Evolutionary conservation across 2,797 vertebrate genomes (phyloP).

Genomic region (Xenopus petersii): DNA sequence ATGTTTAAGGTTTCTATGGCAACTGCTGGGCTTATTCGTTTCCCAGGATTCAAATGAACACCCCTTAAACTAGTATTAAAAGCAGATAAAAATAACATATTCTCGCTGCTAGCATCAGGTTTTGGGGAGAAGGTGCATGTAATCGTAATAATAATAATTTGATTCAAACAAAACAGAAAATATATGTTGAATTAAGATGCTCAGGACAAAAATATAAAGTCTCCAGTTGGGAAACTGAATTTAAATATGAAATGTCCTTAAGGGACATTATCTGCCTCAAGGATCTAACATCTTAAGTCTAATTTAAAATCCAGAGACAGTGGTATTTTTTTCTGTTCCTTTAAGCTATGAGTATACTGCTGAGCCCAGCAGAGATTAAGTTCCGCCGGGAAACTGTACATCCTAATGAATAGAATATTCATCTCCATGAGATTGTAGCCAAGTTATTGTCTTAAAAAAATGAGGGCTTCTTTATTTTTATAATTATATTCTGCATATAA

Average conservation of each 20-base stretch:
- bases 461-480: too few species aligned
- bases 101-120: conserved; percentile 16
- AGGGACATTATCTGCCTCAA: conserved; percentile 53
- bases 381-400: conserved; percentile 23
- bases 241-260: conserved; percentile 48
- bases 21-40: conserved; percentile 9
- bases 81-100: not conserved
- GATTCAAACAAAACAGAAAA: not conserved
- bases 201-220: conserved; percentile 10
- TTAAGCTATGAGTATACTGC: conserved; percentile 32
- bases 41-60: conserved; percentile 22
- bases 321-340: conserved; percentile 31
- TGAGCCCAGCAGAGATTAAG: conserved; percentile 13
- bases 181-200: conserved; percentile 4
- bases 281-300: conserved; percentile 51
- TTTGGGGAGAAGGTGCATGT: not conserved
- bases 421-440: not conserved
- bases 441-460: too few species aligned
- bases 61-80: conserved; percentile 11
- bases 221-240: conserved; percentile 55
- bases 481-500: too few species aligned
- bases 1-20: conserved; percentile 19
- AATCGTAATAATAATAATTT: too few species aligned
- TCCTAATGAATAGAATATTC: conserved; percentile 7
- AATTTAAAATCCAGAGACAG: conserved; percentile 45